phyloP scores from a whole-genome alignment of 1,140 invertebrate species.

The Formica exsecta region DNA sequence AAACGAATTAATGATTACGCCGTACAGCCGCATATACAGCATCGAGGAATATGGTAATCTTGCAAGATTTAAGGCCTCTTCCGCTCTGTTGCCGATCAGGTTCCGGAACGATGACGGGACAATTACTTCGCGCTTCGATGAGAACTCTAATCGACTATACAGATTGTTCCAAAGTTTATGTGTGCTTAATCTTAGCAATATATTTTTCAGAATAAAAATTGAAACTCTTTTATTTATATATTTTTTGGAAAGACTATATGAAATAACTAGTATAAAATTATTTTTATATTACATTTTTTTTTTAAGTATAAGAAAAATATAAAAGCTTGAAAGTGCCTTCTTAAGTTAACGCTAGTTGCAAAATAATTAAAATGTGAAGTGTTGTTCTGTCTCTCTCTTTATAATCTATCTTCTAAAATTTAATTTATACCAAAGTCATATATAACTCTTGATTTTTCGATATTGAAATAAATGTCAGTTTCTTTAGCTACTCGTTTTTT shows the following conservation, averaged over 20 bases:
- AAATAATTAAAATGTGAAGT: background rate
- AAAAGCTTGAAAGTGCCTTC: background rate
- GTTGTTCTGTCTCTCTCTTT: background rate
- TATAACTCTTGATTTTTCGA: constrained; percentile 4
- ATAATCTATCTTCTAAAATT: background rate
- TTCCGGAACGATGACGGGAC: constrained; percentile 56
- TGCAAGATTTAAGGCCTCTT: constrained; percentile 62
- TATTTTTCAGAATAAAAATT: background rate
- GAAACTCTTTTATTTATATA: background rate
- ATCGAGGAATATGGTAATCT: constrained; percentile 70
- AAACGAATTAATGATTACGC: constrained; percentile 70
- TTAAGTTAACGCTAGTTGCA: background rate
- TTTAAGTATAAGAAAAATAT: background rate
- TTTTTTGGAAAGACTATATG: background rate
- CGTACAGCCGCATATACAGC: constrained; percentile 36
- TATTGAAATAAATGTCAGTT: background rate
- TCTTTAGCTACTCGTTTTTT: background rate
- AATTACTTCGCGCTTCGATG: constrained; percentile 64
- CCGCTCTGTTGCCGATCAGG: constrained; percentile 31
- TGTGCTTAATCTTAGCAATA: background rate
- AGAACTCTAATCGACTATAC: constrained; percentile 11
- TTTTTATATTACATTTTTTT: background rate
- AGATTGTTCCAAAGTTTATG: constrained; percentile 22
- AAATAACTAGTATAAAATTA: background rate
- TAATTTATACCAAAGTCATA: background rate